Evolutionary conservation across 2,888 invertebrate genomes (phyloP), one percentile per base, ranked within the genome.

Genomic region (Ichneumoninae sp.): DNA sequence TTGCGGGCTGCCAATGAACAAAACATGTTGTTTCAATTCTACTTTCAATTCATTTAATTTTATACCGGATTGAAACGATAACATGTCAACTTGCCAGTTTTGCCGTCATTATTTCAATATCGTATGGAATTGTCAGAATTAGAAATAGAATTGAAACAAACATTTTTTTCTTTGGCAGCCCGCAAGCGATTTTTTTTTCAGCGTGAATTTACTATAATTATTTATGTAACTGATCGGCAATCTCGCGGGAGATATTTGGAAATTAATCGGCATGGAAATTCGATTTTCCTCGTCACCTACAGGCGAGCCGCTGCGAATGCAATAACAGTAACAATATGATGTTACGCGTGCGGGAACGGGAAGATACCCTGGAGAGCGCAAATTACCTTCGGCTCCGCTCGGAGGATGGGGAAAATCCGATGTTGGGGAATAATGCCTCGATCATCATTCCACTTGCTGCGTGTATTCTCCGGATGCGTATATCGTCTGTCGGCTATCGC

Each of bases 301-400:
- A 63, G 75, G 40, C 57, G 22, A 22, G 13, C 44, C 10, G 19
- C 16, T 26, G 69, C 30, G 30, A 75, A 69, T 63, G 69, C 54
- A 76, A 81, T 68, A 73, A 44, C 40, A 8, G 40, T 78, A 83
- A 83, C 40, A 70, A 68, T 47, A 47, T 68, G 44, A 19, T 22
- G 44, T 47, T 68, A 13, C 13, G 16, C 7, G 22, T 6, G 30
- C n/a, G 7, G n/a, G 22, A 16, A 57, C 50, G 30, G 13, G 8
- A 22, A 19, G 52, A 16, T 30, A 52, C 63, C 73, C 52, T 6
- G 44, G 52, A 63, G 65, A 52, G 16, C 69, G 50, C 60, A 83
- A 74, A 79, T 79, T 70, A 19, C 54, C 22, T 54, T 54, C 22
- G 22, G 19, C 54, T 54, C 54, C 3, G 54, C 2, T 0, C 3